These are phyloP conservation scores for Atherinomorus stipes DNA, from an alignment of 2,113 vertebrate species.

Conservation along the genomic window DNA sequence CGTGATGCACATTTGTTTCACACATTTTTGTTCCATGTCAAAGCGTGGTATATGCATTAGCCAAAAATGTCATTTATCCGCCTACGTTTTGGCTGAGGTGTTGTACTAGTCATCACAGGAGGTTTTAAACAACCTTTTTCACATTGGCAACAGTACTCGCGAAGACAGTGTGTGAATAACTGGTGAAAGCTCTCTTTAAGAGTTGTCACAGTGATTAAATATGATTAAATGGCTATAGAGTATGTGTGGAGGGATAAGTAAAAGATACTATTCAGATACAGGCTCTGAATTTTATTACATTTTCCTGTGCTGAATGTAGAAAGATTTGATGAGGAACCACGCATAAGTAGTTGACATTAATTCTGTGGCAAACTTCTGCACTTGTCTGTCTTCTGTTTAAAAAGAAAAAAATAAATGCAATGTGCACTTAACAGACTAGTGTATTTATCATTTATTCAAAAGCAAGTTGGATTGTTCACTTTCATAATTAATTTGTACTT, in stretches of 20 bases:
- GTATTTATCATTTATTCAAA: conserved; percentile 50
- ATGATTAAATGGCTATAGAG: no score
- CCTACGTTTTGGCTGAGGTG: background rate
- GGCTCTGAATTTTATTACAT: background rate
- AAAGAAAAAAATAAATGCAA: conserved; percentile 32
- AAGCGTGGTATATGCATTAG: background rate
- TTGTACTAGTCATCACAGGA: background rate
- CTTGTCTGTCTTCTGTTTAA: conserved; percentile 2
- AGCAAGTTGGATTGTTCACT: conserved; percentile 31
- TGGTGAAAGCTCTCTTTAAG: background rate
- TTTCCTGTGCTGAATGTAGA: background rate
- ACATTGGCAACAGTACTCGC: background rate
- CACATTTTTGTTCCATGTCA: background rate
- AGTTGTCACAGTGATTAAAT: background rate
- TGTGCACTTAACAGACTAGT: conserved; percentile 11
- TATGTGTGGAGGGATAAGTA: background rate
- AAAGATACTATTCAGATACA: background rate
- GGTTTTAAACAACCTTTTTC: background rate
- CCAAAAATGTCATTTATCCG: background rate
- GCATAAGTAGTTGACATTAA: background rate
- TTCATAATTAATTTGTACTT: conserved; percentile 37
- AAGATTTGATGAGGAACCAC: background rate
- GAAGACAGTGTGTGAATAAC: background rate
- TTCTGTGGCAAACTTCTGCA: background rate
- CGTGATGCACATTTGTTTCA: background rate